Evolutionary conservation across 2,888 invertebrate genomes (phyloP).

Genomic region (Cancer borealis): DNA sequence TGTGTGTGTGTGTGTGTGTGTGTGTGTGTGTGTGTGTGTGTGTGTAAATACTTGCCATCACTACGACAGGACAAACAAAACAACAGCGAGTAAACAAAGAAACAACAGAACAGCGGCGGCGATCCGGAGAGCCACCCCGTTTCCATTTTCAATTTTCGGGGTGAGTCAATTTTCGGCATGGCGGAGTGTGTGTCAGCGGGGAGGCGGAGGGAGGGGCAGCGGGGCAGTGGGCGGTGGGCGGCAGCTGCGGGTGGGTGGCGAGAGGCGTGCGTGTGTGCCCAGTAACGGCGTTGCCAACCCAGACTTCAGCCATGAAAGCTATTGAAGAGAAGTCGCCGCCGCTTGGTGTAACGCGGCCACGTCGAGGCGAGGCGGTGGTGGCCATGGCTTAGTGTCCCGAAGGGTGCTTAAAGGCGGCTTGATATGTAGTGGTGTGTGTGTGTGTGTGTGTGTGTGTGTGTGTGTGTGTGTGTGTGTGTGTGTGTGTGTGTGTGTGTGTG

Average conservation of each 20-base stretch:
- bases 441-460: not conserved
- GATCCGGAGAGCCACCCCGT: not conserved
- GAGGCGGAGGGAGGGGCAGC: not conserved
- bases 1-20: too few species aligned
- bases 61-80: not conserved
- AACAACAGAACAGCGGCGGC: not conserved
- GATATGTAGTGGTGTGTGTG: not conserved
- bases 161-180: slow-evolving; percentile 4
- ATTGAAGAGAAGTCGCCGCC: too few species aligned
- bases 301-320: not conserved
- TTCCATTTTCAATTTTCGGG: slow-evolving; percentile 12
- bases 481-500: too few species aligned
- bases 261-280: not conserved
- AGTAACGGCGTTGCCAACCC: too few species aligned
- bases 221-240: not conserved
- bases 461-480: not conserved
- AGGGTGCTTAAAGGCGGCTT: too few species aligned
- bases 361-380: too few species aligned
- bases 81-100: not conserved
- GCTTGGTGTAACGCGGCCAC: too few species aligned
- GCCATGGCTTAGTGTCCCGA: too few species aligned
- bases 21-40: too few species aligned
- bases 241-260: not conserved
- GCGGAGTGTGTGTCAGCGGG: not conserved
- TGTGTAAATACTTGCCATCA: not conserved